Conservation (phyloP, 1,140 invertebrate species). For the Oscheius sp. region DNA sequence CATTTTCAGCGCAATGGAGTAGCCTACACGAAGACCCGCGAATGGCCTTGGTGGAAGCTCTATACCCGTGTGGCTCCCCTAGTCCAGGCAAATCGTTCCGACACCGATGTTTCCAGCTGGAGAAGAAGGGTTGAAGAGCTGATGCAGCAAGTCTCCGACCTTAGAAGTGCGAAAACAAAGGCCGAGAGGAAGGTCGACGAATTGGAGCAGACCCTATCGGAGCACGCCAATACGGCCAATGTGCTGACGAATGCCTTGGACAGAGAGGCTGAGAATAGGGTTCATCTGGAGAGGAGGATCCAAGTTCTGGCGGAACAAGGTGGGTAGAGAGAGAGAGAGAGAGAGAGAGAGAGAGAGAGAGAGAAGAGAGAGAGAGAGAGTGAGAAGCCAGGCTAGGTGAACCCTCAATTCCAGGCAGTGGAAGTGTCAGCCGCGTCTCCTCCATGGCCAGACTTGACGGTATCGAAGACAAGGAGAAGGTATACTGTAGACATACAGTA, state of each 20-base stretch:
- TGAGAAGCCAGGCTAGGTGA: too few relatives aligned
- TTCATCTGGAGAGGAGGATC: not conserved
- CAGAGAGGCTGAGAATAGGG: not conserved
- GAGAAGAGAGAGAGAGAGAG: too few relatives aligned
- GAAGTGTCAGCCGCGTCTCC: not conserved
- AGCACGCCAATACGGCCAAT: conserved; percentile 4
- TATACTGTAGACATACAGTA: not conserved
- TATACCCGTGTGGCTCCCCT: conserved; percentile 44
- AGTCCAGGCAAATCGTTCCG: conserved; percentile 17
- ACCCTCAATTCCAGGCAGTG: not conserved
- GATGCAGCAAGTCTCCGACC: not conserved
- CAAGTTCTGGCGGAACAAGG: not conserved
- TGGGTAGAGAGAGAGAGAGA: too few relatives aligned
- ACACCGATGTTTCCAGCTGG: not conserved
- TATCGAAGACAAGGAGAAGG: not conserved
- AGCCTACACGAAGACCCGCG: conserved; percentile 41
- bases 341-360: too few relatives aligned
- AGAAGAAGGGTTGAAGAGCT: not conserved
- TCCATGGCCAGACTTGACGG: not conserved
- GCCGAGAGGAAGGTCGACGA: conserved; percentile 2
- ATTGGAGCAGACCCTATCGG: not conserved
- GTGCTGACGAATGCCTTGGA: not conserved
- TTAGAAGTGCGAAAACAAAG: not conserved
- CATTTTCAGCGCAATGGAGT: too few relatives aligned
- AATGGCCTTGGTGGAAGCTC: conserved; percentile 52